A percentile compares a stretch with the other conserved stretches of the same genome.
These are phyloP conservation scores for Anas acuta DNA, from an alignment of 2,797 vertebrate species.

Conservation along the genomic window DNA sequence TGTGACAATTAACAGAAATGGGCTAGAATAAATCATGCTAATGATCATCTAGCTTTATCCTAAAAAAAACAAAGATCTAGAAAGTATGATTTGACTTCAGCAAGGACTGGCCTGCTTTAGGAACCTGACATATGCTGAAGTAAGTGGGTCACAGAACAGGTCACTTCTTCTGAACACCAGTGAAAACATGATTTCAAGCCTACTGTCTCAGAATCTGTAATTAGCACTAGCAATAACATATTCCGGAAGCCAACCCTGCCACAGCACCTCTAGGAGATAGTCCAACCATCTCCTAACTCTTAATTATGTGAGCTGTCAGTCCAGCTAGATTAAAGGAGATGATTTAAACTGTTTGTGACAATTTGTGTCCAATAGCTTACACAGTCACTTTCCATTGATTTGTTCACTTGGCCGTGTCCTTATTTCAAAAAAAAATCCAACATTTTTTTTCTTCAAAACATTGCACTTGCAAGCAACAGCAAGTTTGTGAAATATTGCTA, in stretches of 20 bases:
- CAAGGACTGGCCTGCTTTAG: neutral
- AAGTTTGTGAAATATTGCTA: slow-evolving; percentile 69
- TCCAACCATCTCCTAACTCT: neutral
- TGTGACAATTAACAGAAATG: slow-evolving; percentile 3
- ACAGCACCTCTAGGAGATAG: neutral
- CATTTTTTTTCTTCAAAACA: neutral
- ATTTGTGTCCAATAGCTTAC: neutral
- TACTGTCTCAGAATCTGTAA: slow-evolving; percentile 11
- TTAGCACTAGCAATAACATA: neutral
- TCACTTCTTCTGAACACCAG: neutral
- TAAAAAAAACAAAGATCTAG: neutral
- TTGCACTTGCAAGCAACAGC: slow-evolving; percentile 29
- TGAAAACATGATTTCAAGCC: slow-evolving; percentile 7
- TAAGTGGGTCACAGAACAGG: slow-evolving; percentile 1
- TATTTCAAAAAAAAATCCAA: neutral
- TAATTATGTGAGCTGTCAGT: neutral
- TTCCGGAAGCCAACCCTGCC: neutral
- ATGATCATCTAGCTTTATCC: neutral
- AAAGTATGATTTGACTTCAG: neutral
- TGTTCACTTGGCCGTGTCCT: neutral
- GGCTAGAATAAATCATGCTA: neutral
- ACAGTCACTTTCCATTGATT: neutral
- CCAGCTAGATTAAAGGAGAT: neutral
- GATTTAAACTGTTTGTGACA: neutral
- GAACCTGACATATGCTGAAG: neutral